Conservation (phyloP, 2,113 vertebrate genomes). For the Gracilinanus agilis region DNA sequence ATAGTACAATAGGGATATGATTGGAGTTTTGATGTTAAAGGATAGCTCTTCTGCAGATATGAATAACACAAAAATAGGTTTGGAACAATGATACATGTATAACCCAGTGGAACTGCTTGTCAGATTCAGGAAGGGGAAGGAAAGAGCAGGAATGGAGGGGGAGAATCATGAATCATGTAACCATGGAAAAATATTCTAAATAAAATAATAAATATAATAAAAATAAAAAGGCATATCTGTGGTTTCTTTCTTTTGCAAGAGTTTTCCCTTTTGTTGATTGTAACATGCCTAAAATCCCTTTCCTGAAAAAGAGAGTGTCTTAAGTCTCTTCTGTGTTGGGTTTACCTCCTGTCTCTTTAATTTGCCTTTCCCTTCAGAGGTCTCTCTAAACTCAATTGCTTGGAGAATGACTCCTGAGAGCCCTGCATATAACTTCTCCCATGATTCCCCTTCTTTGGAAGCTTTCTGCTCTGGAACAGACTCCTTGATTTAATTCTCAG, state of each 20-base stretch:
- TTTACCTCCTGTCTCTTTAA: neutral
- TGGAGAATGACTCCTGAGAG: neutral
- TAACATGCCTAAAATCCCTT: neutral
- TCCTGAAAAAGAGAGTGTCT: neutral
- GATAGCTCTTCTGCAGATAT: too few species aligned
- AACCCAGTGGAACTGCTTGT: too few species aligned
- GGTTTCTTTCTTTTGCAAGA: neutral
- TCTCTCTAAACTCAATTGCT: neutral
- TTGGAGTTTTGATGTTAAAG: too few species aligned
- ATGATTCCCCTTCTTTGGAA: neutral
- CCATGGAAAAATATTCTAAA: too few species aligned
- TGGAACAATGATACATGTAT: too few species aligned
- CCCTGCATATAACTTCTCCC: neutral
- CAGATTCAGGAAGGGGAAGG: too few species aligned
- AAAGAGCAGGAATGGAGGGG: too few species aligned
- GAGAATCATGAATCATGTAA: too few species aligned
- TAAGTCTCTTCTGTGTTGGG: neutral
- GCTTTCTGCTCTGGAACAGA: neutral
- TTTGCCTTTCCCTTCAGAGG: neutral
- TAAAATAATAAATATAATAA: too few species aligned
- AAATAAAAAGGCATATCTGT: neutral
- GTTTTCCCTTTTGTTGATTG: neutral
- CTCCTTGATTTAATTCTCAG: neutral
- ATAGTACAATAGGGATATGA: too few species aligned
- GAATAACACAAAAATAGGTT: too few species aligned